A percentile compares a stretch with the other conserved stretches of the same genome.
Evolutionary conservation across 1,140 invertebrate genomes (phyloP).

Genomic region (Doryteuthis pealeii): DNA sequence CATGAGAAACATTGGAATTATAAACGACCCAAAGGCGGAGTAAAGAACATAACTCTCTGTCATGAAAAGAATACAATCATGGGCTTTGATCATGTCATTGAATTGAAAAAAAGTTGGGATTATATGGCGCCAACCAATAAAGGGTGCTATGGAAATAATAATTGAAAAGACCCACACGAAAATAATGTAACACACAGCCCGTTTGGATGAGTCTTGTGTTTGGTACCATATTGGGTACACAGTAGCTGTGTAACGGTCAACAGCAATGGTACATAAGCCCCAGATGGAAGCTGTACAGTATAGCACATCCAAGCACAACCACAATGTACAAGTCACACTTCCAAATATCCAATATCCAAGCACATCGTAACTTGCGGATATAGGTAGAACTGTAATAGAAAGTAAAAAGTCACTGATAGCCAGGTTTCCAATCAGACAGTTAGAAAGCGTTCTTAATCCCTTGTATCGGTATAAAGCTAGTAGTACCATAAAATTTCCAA

Average conservation of each 20-base stretch:
- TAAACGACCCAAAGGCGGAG: slow-evolving; percentile 92
- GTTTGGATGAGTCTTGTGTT: slow-evolving; percentile 45
- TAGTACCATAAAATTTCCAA: slow-evolving; percentile 58
- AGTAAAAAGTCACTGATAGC: slow-evolving; percentile 59
- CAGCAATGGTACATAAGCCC: slow-evolving; percentile 59
- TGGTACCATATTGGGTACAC: slow-evolving; percentile 61
- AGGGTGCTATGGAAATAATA: slow-evolving; percentile 56
- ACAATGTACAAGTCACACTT: slow-evolving; percentile 48
- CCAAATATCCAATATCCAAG: slow-evolving; percentile 61
- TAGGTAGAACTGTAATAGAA: slow-evolving; percentile 57
- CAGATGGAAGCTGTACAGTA: slow-evolving; percentile 62
- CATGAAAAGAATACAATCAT: slow-evolving; percentile 57
- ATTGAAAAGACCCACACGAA: slow-evolving; percentile 60
- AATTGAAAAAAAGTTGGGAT: slow-evolving; percentile 47
- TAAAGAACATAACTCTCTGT: slow-evolving; percentile 89
- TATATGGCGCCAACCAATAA: slow-evolving; percentile 58
- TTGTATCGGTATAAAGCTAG: slow-evolving; percentile 54
- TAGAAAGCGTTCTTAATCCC: slow-evolving; percentile 56
- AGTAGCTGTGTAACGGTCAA: slow-evolving; percentile 60
- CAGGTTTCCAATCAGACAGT: slow-evolving; percentile 60
- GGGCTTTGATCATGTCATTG: slow-evolving; percentile 39
- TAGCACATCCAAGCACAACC: slow-evolving; percentile 59
- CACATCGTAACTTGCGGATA: slow-evolving; percentile 54
- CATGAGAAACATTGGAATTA: slow-evolving; percentile 94
- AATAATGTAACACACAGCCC: slow-evolving; percentile 55